phyloP scores from a whole-genome alignment of 1,140 invertebrate species.

The Aphaenogaster floridana region DNA sequence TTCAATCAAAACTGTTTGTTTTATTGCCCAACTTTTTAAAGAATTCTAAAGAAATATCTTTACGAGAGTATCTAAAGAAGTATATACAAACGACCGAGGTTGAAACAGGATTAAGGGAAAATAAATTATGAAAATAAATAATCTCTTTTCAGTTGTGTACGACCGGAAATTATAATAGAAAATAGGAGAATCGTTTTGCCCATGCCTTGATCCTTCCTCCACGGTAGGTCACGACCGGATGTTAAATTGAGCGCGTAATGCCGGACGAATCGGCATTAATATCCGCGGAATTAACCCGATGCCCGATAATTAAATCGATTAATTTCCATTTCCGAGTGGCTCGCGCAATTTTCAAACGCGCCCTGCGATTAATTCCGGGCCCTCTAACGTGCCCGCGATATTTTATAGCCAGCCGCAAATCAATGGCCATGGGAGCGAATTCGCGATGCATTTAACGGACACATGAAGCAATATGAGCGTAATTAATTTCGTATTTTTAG shows the following conservation, averaged over 20 bases:
- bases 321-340: slow-evolving; percentile 58
- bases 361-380: slow-evolving; percentile 42
- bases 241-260: slow-evolving; percentile 59
- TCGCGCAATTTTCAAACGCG: slow-evolving; percentile 53
- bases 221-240: not conserved
- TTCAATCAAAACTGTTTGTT: not conserved
- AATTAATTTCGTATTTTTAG: slow-evolving; percentile 57
- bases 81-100: not conserved
- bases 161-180: slow-evolving; percentile 46
- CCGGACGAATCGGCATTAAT: slow-evolving; percentile 61
- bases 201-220: not conserved
- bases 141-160: not conserved
- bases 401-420: slow-evolving; percentile 58
- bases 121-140: not conserved
- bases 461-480: slow-evolving; percentile 19
- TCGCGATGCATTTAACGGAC: slow-evolving; percentile 55
- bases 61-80: not conserved
- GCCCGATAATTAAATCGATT: slow-evolving; percentile 61
- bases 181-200: slow-evolving; percentile 20
- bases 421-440: slow-evolving; percentile 28
- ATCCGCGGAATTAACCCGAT: slow-evolving; percentile 60
- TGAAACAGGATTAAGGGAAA: not conserved
- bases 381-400: slow-evolving; percentile 52
- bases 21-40: not conserved
- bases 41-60: not conserved